Evolutionary conservation across 1,140 invertebrate species (phyloP).

Genomic region (Drosophila carrolli): DNA sequence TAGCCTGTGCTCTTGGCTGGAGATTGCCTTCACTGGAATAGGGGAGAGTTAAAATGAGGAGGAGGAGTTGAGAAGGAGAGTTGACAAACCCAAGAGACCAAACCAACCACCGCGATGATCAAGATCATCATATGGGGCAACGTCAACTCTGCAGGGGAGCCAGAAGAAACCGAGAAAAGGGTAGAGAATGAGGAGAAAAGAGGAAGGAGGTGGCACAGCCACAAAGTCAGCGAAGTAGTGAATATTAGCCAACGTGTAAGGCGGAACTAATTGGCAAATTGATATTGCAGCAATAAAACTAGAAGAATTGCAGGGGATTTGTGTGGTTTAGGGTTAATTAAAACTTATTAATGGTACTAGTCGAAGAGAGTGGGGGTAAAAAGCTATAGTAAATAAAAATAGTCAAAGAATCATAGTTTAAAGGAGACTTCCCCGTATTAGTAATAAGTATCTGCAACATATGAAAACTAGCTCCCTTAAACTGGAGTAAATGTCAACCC

Average conservation of each 20-base stretch:
- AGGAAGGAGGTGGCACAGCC: constrained; percentile 10
- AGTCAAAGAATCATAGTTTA: too few relatives aligned
- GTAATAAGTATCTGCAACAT: not conserved
- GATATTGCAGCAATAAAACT: constrained; percentile 43
- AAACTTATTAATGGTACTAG: too few relatives aligned
- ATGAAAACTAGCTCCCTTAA: not conserved
- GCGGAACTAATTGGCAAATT: constrained; percentile 56
- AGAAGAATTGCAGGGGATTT: constrained; percentile 7
- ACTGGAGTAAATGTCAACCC: not conserved
- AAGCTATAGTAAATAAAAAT: too few relatives aligned
- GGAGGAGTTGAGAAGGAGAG: constrained; percentile 19
- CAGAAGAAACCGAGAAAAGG: constrained; percentile 13
- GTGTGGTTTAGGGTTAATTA: not conserved
- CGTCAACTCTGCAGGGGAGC: constrained; percentile 36
- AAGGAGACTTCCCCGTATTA: too few relatives aligned
- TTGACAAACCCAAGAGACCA: constrained; percentile 29
- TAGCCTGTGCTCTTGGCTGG: constrained; percentile 28
- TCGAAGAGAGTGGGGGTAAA: too few relatives aligned
- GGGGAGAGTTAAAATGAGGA: constrained; percentile 1
- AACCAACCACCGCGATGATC: constrained; percentile 47
- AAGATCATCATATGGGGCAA: constrained; percentile 40
- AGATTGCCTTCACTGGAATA: constrained; percentile 16
- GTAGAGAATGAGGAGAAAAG: constrained; percentile 1
- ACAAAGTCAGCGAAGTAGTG: not conserved
- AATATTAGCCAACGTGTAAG: constrained; percentile 41